These are phyloP conservation scores for Trichopoda pennipes DNA, from an alignment of 2,888 invertebrate genomes.

Conservation along the genomic window DNA sequence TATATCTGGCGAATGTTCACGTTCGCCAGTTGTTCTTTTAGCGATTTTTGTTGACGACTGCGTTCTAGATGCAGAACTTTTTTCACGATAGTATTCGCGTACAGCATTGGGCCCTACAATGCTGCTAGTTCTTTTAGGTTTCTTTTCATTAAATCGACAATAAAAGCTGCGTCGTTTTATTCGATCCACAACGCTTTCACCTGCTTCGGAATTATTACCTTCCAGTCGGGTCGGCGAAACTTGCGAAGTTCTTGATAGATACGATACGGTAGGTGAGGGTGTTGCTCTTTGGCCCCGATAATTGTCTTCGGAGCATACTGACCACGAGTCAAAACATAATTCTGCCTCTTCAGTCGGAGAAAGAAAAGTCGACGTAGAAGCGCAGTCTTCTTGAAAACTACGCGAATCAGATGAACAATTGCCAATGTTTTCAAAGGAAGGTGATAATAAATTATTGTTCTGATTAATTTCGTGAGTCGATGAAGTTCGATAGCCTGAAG, in stretches of 20 bases:
- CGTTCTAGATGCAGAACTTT: slow-evolving; percentile 74
- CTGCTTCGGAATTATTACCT: slow-evolving; percentile 80
- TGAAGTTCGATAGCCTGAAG: slow-evolving; percentile 77
- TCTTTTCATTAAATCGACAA: slow-evolving; percentile 92
- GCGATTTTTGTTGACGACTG: slow-evolving; percentile 74
- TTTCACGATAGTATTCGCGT: slow-evolving; percentile 82
- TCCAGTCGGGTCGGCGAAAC: slow-evolving; percentile 78
- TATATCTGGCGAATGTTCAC: slow-evolving; percentile 78
- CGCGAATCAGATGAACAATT: slow-evolving; percentile 80
- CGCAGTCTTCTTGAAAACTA: slow-evolving; percentile 80
- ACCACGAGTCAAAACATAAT: slow-evolving; percentile 85
- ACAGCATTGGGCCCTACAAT: slow-evolving; percentile 84
- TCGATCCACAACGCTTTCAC: slow-evolving; percentile 91
- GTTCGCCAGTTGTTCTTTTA: slow-evolving; percentile 67
- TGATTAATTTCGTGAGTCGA: slow-evolving; percentile 79
- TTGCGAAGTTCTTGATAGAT: slow-evolving; percentile 81
- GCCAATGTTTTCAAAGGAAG: slow-evolving; percentile 79
- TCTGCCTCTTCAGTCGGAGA: slow-evolving; percentile 84
- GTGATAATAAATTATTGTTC: slow-evolving; percentile 78
- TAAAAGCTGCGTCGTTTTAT: slow-evolving; percentile 95
- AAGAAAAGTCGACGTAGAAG: slow-evolving; percentile 81
- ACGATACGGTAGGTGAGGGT: slow-evolving; percentile 79
- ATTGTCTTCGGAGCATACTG: slow-evolving; percentile 84
- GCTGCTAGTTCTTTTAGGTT: slow-evolving; percentile 86
- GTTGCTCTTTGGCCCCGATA: slow-evolving; percentile 76